A percentile compares a stretch with the other conserved stretches of the same genome.
phyloP scores from a whole-genome alignment of 2,888 invertebrate genomes.

The Gibbula magus region DNA sequence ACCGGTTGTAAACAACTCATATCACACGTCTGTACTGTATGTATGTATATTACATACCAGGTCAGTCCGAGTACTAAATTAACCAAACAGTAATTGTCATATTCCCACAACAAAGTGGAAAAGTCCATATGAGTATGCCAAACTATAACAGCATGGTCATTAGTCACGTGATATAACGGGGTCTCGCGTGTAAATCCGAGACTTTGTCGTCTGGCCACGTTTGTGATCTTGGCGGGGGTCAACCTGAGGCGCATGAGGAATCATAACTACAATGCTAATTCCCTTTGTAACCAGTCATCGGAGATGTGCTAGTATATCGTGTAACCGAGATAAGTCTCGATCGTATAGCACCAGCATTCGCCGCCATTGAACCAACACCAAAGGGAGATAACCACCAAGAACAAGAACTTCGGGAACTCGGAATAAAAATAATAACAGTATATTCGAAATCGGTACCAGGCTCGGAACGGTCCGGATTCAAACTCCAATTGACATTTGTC shows the following conservation, averaged over 20 bases:
- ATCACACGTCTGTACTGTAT: too few species aligned
- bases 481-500: background rate
- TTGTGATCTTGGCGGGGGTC: background rate
- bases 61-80: too few species aligned
- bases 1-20: too few species aligned
- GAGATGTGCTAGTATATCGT: background rate
- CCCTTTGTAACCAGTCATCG: background rate
- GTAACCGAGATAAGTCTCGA: background rate
- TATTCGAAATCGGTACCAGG: background rate
- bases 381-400: background rate
- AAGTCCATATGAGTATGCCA: background rate
- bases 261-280: background rate
- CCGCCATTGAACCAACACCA: background rate
- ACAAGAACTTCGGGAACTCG: background rate
- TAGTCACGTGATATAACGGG: background rate
- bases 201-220: conserved; percentile 2
- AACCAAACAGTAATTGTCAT: too few species aligned
- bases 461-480: background rate
- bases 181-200: background rate
- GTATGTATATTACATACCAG: too few species aligned
- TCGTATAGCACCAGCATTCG: background rate
- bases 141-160: background rate
- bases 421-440: background rate
- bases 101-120: too few species aligned
- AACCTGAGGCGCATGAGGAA: background rate